Conservation (phyloP, 2,113 vertebrate genomes). For the Catharus minimus region DNA sequence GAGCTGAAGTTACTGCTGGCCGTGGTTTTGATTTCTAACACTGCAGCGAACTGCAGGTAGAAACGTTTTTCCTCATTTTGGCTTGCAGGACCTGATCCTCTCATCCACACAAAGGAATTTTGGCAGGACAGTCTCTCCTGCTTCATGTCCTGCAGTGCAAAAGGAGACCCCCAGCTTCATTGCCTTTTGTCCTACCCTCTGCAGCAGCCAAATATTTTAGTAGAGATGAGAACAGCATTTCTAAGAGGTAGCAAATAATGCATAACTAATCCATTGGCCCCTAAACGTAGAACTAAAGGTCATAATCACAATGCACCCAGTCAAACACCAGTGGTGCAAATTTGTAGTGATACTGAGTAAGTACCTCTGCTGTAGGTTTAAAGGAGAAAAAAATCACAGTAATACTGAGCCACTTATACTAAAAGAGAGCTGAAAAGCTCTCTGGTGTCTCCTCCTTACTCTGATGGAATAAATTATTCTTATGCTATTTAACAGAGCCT, state of each 20-base stretch:
- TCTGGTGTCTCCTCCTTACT: not conserved
- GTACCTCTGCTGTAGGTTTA: not conserved
- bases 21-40: constrained; percentile 35
- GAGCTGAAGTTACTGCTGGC: not conserved
- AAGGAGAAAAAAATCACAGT: not conserved
- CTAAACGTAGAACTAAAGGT: not conserved
- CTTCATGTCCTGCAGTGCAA: accelerated
- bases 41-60: not conserved
- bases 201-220: not conserved
- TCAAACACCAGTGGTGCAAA: not conserved
- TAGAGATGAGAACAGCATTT: not conserved
- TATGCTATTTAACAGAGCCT: not conserved
- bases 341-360: not conserved
- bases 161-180: accelerated
- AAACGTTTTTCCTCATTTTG: not conserved
- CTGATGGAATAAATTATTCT: not conserved
- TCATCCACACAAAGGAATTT: not conserved
- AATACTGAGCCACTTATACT: not conserved
- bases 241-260: not conserved
- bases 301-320: accelerated
- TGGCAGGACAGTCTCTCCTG: not conserved
- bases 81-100: not conserved
- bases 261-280: not conserved
- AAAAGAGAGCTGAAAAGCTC: not conserved
- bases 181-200: not conserved